A percentile compares a stretch with the other conserved stretches of the same genome.
Conservation (phyloP, 2,888 invertebrate genomes). For the Pammene aurita region DNA sequence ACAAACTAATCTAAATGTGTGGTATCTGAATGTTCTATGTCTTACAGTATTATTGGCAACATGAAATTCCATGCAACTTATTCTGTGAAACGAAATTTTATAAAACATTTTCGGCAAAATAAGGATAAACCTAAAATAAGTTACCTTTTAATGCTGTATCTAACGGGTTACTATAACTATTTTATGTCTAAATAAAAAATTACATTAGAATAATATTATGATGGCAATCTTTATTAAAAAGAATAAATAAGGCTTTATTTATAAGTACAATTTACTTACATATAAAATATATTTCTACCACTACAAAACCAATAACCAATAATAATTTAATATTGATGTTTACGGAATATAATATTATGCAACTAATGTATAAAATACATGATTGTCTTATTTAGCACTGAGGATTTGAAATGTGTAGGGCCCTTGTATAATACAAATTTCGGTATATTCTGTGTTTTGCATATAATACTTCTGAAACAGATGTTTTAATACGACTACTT, state of each 20-base stretch:
- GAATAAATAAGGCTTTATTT: background rate
- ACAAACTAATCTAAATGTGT: no score
- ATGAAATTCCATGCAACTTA: no score
- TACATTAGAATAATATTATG: conserved; percentile 1
- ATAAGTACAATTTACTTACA: background rate
- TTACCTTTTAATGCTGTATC: background rate
- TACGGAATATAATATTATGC: conserved; percentile 24
- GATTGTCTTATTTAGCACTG: conserved; percentile 38
- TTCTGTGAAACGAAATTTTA: background rate
- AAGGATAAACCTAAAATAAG: background rate
- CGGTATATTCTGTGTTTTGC: conserved; percentile 31
- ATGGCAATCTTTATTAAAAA: background rate
- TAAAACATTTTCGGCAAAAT: background rate
- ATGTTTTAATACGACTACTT: conserved; percentile 32
- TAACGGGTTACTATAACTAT: conserved; percentile 4
- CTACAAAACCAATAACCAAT: conserved; percentile 38
- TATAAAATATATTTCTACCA: conserved; percentile 34
- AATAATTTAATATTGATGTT: conserved; percentile 39
- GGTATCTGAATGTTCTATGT: no score
- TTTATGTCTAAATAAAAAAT: background rate
- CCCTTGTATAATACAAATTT: conserved; percentile 28
- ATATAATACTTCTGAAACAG: conserved; percentile 33
- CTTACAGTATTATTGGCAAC: no score
- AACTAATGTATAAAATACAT: conserved; percentile 28
- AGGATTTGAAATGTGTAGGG: conserved; percentile 40